These are phyloP conservation scores for Ips typographus DNA, from an alignment of 1,140 invertebrate species.

Conservation along the genomic window DNA sequence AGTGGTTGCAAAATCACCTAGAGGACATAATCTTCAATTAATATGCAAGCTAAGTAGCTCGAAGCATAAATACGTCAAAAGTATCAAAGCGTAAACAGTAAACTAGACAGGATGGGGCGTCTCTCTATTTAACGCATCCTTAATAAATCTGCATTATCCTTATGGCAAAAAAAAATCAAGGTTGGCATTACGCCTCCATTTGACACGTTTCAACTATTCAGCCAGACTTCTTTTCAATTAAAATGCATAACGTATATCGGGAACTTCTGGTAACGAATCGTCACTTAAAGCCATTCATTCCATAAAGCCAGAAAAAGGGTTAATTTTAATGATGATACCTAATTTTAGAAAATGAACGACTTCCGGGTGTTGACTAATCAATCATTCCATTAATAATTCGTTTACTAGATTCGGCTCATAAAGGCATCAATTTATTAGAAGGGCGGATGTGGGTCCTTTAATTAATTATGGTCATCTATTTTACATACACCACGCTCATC, in stretches of 20 bases:
- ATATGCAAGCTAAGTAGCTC: slow-evolving; percentile 6
- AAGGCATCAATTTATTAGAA: slow-evolving; percentile 13
- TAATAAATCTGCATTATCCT: slow-evolving; percentile 11
- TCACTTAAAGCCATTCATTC: no score
- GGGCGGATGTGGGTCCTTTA: slow-evolving; percentile 9
- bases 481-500: neutral
- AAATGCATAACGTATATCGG: no score
- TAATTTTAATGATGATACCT: slow-evolving; percentile 12
- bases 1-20: neutral
- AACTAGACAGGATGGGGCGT: slow-evolving; percentile 11
- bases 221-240: no score
- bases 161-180: slow-evolving; percentile 1
- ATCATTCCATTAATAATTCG: slow-evolving; percentile 12
- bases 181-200: neutral
- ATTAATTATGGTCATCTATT: slow-evolving; percentile 5
- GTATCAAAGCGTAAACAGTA: neutral
- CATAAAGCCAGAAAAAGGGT: neutral
- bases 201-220: neutral
- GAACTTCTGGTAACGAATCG: no score
- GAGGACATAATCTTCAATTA: slow-evolving; percentile 4
- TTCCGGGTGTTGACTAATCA: slow-evolving; percentile 9
- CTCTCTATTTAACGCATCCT: neutral
- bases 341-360: slow-evolving; percentile 9
- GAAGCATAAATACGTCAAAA: slow-evolving; percentile 6
- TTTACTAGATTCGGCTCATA: slow-evolving; percentile 9